Evolutionary conservation across 2,888 invertebrate genomes (phyloP).

Genomic region (Julus scandinavius): DNA sequence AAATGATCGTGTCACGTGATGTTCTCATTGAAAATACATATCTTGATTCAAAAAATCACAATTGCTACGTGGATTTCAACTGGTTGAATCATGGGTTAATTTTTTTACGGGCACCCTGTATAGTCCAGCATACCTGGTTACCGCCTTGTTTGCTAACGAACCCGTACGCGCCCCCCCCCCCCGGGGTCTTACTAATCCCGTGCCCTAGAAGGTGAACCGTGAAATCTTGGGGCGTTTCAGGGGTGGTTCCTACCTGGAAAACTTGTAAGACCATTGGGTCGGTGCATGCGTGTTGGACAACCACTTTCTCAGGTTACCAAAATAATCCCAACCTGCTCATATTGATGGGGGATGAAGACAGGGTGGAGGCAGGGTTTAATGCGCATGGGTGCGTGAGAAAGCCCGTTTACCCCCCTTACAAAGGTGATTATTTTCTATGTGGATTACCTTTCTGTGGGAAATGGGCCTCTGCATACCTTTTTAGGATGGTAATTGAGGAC

Average conservation of each 20-base stretch:
- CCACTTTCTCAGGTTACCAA: conserved; percentile 39
- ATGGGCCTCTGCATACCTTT: not conserved
- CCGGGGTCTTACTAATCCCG: not conserved
- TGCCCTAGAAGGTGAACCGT: conserved; percentile 8
- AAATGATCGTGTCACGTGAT: no score
- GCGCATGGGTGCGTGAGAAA: conserved; percentile 21
- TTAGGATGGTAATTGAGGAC: not conserved
- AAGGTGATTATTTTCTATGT: not conserved
- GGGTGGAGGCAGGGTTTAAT: conserved; percentile 12
- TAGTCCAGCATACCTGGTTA: no score
- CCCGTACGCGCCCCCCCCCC: not conserved
- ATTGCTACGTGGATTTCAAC: no score
- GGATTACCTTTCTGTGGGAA: conserved; percentile 42
- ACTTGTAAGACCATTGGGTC: conserved; percentile 15
- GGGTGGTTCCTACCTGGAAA: conserved; percentile 23
- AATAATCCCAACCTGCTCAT: conserved; percentile 15
- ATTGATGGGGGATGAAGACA: not conserved
- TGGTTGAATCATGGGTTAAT: no score
- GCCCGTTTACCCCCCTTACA: not conserved
- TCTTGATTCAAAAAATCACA: no score
- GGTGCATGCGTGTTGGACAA: conserved; percentile 1
- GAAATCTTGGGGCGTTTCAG: conserved; percentile 19
- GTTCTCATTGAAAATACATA: no score
- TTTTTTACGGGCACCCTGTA: not conserved
- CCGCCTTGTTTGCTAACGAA: not conserved